Evolutionary conservation across 2,113 vertebrate species (phyloP).

Genomic region (Panthera uncia): DNA sequence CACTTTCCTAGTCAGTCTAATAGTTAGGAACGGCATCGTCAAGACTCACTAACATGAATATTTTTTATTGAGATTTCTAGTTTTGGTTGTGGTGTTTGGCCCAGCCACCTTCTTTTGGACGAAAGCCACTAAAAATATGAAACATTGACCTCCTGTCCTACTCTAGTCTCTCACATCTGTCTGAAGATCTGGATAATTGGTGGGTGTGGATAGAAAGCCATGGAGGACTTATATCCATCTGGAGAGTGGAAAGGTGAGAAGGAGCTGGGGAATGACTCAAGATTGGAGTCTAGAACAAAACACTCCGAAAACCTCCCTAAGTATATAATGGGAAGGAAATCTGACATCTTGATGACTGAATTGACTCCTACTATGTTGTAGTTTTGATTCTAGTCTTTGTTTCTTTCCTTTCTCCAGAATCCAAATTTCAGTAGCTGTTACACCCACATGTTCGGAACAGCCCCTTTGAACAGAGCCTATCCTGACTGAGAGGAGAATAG

Average conservation of each 20-base stretch:
- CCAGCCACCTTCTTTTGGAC: neutral
- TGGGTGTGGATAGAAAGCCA: neutral
- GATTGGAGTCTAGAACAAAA: neutral
- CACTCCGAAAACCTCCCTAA: neutral
- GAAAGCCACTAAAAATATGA: conserved; percentile 19
- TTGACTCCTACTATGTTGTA: neutral
- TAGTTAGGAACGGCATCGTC: neutral
- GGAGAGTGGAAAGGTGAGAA: neutral
- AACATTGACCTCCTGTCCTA: neutral
- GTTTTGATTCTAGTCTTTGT: conserved; percentile 15
- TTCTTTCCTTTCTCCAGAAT: conserved; percentile 46
- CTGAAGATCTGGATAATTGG: conserved; percentile 22
- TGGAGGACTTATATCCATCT: neutral
- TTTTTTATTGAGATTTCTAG: conserved; percentile 26
- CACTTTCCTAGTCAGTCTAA: neutral
- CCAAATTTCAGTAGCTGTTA: conserved; percentile 13
- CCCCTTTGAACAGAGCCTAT: neutral
- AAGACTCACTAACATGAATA: neutral
- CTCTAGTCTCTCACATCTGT: neutral
- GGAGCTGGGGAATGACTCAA: neutral
- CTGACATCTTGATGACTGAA: neutral
- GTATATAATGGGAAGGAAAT: neutral
- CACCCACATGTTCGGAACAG: neutral
- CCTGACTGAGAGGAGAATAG: neutral
- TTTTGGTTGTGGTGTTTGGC: neutral